phyloP scores from a whole-genome alignment of 1,140 invertebrate genomes.

The Drosophila insularis region DNA sequence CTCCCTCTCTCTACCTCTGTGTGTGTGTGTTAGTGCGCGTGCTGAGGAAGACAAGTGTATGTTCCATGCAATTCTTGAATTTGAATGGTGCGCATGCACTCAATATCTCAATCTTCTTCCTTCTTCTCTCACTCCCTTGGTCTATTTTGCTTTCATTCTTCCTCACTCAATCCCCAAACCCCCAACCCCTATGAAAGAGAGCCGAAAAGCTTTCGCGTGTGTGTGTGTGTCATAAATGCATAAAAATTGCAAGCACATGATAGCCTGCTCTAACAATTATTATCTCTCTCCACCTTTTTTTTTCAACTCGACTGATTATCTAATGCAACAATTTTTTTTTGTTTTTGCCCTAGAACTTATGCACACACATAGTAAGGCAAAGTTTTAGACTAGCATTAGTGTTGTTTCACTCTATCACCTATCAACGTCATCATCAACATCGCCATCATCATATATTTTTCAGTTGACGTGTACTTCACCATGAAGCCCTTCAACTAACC shows the following conservation, averaged over 20 bases:
- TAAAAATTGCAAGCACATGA: constrained; percentile 72
- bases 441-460: constrained; percentile 31
- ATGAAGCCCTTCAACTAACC: constrained; percentile 58
- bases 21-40: constrained; percentile 66
- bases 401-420: constrained; percentile 30
- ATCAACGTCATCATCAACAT: too few species aligned
- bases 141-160: not conserved
- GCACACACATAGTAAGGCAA: not conserved
- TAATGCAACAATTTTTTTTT: constrained; percentile 13
- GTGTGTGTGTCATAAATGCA: constrained; percentile 72
- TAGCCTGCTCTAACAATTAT: constrained; percentile 26
- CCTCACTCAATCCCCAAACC: constrained; percentile 10
- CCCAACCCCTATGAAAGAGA: constrained; percentile 24
- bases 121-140: constrained; percentile 20
- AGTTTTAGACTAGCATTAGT: constrained; percentile 24
- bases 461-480: constrained; percentile 54
- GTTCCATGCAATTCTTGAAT: constrained; percentile 49
- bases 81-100: constrained; percentile 75
- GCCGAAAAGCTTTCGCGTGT: constrained; percentile 40
- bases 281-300: constrained; percentile 62
- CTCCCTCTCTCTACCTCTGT: not conserved
- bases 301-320: constrained; percentile 14
- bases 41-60: constrained; percentile 61
- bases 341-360: constrained; percentile 15
- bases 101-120: constrained; percentile 14